Conservation (phyloP, 2,888 invertebrate species). For the Platycnemis pennipes region DNA sequence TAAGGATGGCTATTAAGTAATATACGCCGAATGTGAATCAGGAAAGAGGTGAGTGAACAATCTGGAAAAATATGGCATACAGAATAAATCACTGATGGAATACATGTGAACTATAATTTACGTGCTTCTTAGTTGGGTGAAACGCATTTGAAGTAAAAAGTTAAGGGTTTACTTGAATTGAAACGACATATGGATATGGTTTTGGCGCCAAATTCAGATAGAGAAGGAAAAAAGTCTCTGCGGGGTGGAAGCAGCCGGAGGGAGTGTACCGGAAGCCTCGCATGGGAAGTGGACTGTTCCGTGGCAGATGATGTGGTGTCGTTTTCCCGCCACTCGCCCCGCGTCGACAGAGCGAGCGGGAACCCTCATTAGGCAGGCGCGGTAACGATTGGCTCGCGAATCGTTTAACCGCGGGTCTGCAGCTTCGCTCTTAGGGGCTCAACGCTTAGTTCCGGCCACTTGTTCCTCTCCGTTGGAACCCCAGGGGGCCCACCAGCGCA, state of each 20-base stretch:
- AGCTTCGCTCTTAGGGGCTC: too few relatives aligned
- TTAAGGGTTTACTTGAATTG: background rate
- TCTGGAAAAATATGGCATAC: too few relatives aligned
- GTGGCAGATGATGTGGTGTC: background rate
- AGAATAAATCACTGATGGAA: too few relatives aligned
- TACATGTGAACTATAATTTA: too few relatives aligned
- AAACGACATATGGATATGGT: background rate
- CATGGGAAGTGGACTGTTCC: too few relatives aligned
- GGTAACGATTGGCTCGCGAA: background rate
- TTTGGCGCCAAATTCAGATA: background rate
- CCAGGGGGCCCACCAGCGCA: too few relatives aligned
- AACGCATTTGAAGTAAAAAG: background rate
- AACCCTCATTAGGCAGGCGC: background rate
- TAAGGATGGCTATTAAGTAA: too few relatives aligned
- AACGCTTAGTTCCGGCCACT: too few relatives aligned
- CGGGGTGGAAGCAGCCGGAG: background rate
- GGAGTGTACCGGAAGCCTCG: background rate
- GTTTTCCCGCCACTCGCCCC: background rate
- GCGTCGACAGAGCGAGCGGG: background rate
- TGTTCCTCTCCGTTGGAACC: too few relatives aligned
- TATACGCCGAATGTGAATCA: too few relatives aligned
- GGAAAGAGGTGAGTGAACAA: too few relatives aligned
- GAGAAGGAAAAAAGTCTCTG: background rate
- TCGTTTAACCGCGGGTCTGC: background rate
- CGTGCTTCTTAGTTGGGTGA: too few relatives aligned